Base-by-base conservation (phyloP, 2,888 invertebrate species). In the Meteorus cinctellus region DNA sequence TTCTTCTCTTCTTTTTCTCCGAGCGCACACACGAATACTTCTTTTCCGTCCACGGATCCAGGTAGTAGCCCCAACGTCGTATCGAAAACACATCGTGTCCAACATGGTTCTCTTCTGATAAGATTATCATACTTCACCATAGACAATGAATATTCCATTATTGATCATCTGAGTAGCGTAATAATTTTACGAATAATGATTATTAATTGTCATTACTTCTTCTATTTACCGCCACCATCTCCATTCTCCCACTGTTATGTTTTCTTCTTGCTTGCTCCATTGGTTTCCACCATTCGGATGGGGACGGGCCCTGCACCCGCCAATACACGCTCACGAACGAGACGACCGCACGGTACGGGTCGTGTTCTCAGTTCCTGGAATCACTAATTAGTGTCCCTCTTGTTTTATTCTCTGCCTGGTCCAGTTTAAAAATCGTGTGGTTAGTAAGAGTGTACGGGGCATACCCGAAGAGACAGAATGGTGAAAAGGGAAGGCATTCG, bases 311-410 rank as follows among this genome's bases (percentile, higher is more conserved):
- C 41, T 6, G 41, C n/a, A 19, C 36, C 59, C 65, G 65, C 67
- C 72, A 60, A 67, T 76, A 71, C 60, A 76, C 72, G 76, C 78
- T 78, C 77, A 80, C 78, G 81, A 79, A 77, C 78, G 80, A 80
- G 79, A 82, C 82, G 80, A 82, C 81, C 82, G 81, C 81, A 80
- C 83, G 85, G 82, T 85, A 80, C 80, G 80, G 55, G 79, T 84
- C 86, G 86, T 86, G 86, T 86, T 88, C 87, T 88, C 83, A 84
- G 86, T 89, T 88, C 89, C 85, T 86, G 87, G 89, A 88, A 89
- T 88, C 87, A 87, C 88, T 89, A 89, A 89, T 89, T 89, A 89
- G 88, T 88, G 88, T 88, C 88, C 85, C 84, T 85, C 86, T 85
- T 87, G 87, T 87, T 88, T 87, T 86, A 85, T 88, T 87, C 86